Percentiles rank a stretch among this genome's conserved stretches.
Conservation (phyloP, 1,140 invertebrate species). For the Bombus pyrosoma region DNA sequence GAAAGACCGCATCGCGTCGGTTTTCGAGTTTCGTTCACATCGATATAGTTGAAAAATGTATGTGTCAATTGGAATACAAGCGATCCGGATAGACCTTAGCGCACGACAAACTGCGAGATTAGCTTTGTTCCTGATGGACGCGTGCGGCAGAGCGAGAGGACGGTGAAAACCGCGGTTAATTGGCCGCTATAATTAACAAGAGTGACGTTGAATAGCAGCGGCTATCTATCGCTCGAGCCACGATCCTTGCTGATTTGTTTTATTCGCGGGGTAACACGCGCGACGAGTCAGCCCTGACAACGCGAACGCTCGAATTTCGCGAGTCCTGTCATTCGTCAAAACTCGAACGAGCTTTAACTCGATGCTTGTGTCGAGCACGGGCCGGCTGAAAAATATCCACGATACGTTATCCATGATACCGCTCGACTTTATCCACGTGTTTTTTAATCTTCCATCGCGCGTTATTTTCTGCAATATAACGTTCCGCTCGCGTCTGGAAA, state of each 20-base stretch:
- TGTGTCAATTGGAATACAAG: background rate
- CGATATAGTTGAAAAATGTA: background rate
- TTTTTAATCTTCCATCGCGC: background rate
- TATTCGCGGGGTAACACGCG: conserved; percentile 37
- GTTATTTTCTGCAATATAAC: background rate
- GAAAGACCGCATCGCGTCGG: background rate
- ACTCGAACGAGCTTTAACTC: background rate
- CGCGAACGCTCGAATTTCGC: conserved; percentile 4
- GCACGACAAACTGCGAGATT: background rate
- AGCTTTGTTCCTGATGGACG: conserved; percentile 30
- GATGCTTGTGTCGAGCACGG: background rate
- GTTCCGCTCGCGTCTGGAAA: background rate
- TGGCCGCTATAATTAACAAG: conserved; percentile 77
- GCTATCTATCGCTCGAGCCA: conserved; percentile 21
- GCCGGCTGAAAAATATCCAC: background rate
- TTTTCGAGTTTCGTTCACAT: conserved; percentile 1
- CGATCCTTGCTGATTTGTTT: conserved; percentile 57
- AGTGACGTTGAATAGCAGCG: conserved; percentile 62
- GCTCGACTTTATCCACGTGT: background rate
- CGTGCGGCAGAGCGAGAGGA: background rate
- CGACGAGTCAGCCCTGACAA: conserved; percentile 1
- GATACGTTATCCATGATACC: background rate
- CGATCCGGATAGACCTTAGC: conserved; percentile 16
- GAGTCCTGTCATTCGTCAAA: conserved; percentile 25
- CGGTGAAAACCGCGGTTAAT: conserved; percentile 68